phyloP scores from a whole-genome alignment of 2,113 vertebrate species.

The Pipra filicauda region DNA sequence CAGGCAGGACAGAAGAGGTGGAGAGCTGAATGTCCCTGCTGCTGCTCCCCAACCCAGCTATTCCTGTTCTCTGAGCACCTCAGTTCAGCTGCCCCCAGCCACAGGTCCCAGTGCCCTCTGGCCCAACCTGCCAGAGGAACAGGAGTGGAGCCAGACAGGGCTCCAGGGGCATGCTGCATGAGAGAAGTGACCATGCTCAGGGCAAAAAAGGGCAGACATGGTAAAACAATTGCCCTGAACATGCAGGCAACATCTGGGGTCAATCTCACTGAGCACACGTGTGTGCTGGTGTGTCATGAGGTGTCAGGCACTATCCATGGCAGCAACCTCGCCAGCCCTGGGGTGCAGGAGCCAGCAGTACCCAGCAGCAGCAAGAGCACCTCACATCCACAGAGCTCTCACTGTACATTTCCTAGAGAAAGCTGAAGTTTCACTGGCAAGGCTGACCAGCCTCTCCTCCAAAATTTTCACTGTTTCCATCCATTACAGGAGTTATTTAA shows the following conservation, averaged over 20 bases:
- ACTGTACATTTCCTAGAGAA: background rate
- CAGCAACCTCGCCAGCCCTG: fast-evolving
- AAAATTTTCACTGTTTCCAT: background rate
- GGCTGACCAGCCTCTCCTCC: background rate
- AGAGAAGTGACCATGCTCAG: background rate
- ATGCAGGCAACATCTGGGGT: fast-evolving
- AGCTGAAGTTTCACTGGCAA: background rate
- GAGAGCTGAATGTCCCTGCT: background rate
- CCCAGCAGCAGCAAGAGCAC: background rate
- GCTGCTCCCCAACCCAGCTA: background rate
- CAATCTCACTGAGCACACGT: background rate
- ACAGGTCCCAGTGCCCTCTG: background rate
- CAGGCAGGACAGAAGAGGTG: background rate
- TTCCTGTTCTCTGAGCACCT: background rate
- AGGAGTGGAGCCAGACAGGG: fast-evolving
- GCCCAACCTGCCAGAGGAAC: background rate
- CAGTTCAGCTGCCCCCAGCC: background rate
- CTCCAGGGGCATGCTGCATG: background rate
- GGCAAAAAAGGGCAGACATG: background rate
- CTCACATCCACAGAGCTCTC: background rate
- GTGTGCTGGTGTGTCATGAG: background rate
- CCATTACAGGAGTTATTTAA: background rate
- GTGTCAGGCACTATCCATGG: too few relatives aligned
- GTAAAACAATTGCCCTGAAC: background rate
- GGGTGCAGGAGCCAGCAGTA: background rate